Base-by-base conservation (phyloP, 2,888 invertebrate species). In the Torymus auratus region DNA sequence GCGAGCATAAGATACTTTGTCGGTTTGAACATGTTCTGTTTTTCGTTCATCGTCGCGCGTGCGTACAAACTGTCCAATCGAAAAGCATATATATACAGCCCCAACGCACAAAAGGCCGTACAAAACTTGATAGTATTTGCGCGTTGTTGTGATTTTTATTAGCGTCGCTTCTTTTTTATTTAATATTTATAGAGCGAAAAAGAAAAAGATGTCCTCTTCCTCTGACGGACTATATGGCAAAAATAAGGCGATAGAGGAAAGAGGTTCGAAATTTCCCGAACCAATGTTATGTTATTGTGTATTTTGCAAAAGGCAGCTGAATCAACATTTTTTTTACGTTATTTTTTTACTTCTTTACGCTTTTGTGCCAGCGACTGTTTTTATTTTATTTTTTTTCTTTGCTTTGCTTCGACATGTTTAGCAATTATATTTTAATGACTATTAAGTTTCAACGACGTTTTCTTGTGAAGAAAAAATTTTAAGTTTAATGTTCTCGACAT, bases 361-460 rank as follows among this genome's bases (percentile, higher is more conserved):
- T 82, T 81, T 77, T 77, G 75, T 79, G 82, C 76, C 74, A 77
- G 82, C 81, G 79, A 81, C 81, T 82, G 79, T 81, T 83, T 79
- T 78, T 78, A 74, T 68, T 78, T 5, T 28, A 5, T 28, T 41
- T 41, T 28, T 41, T 41, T 41, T 41, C 41, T 41, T 81, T 74
- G 83, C 83, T 83, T 83, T 76, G 81, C 81, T 82, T 83, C 74
- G 55, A 74, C 68, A 78, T 78, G 77, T 80, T 82, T 82, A 83
- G 83, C 78, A 72, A 71, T 78, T 60, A 76, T 41, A 41, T 71
- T 65, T 62, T 79, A 78, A 80, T 75, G 78, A 69, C 61, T 82
- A 83, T 78, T 78, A 83, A 78, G 78, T 83, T 83, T 61, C 80
- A 58, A 79, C 23, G 62, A 71, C 80, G 71, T 81, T 81, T 60